Percentiles rank a stretch among this genome's conserved stretches.
Conservation (phyloP, 1,140 invertebrate genomes). For the Caenorhabditis latens region DNA sequence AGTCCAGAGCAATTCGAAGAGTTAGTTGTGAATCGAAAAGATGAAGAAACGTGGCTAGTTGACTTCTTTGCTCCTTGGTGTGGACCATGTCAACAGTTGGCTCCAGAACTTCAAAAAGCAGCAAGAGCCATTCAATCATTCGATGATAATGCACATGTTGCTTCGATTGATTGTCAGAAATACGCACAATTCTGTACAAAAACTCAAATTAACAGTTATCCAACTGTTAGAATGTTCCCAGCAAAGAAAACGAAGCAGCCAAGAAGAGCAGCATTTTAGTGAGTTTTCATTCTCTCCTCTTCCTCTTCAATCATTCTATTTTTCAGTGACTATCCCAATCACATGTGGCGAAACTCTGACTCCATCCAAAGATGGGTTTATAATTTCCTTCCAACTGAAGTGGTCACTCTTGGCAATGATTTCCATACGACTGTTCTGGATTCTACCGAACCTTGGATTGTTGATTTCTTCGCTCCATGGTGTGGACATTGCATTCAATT, state of each 20-base stretch:
- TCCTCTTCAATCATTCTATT: neutral
- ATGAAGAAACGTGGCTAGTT: slow-evolving; percentile 81
- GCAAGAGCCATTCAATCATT: slow-evolving; percentile 58
- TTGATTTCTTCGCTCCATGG: slow-evolving; percentile 94
- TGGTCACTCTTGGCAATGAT: slow-evolving; percentile 69
- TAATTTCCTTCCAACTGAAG: slow-evolving; percentile 72
- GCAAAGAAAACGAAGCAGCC: slow-evolving; percentile 45
- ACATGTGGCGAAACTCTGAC: slow-evolving; percentile 77
- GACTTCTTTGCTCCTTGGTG: slow-evolving; percentile 85
- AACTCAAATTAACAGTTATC: slow-evolving; percentile 50
- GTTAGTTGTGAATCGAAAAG: slow-evolving; percentile 80
- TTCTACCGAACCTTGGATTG: slow-evolving; percentile 92
- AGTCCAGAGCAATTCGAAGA: slow-evolving; percentile 81
- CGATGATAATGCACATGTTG: slow-evolving; percentile 81
- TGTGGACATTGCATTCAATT: slow-evolving; percentile 76
- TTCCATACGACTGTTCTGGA: slow-evolving; percentile 67
- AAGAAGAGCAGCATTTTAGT: slow-evolving; percentile 22
- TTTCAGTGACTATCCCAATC: slow-evolving; percentile 73
- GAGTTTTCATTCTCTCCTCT: neutral
- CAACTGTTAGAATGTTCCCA: slow-evolving; percentile 32
- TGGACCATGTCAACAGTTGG: slow-evolving; percentile 82
- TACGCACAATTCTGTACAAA: slow-evolving; percentile 26
- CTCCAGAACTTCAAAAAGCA: slow-evolving; percentile 73
- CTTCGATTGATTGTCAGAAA: slow-evolving; percentile 82
- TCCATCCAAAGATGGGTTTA: slow-evolving; percentile 74